phyloP scores from a whole-genome alignment of 2,113 vertebrate genomes.

The Pungitius pungitius region DNA sequence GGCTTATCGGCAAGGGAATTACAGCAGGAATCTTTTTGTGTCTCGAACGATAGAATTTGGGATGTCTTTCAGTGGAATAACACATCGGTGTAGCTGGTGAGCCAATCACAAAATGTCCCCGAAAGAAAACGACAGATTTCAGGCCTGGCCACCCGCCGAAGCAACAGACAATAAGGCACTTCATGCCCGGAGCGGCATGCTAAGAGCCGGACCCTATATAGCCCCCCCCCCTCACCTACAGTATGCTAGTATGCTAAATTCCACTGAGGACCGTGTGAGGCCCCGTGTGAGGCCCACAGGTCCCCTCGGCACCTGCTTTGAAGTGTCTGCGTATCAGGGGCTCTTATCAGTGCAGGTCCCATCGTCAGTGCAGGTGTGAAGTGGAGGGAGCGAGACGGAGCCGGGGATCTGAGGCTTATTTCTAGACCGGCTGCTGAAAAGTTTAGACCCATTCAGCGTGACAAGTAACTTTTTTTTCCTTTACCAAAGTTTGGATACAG shows the following conservation, averaged over 20 bases:
- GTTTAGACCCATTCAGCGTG: constrained; percentile 30
- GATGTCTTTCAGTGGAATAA: constrained; percentile 58
- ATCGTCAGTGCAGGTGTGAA: constrained; percentile 73
- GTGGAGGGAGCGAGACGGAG: not conserved
- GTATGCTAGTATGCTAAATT: constrained; percentile 53
- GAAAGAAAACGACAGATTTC: constrained; percentile 52
- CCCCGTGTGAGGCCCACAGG: constrained; percentile 36
- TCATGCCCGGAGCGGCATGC: constrained; percentile 54
- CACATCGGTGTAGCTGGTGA: constrained; percentile 56
- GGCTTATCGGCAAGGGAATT: constrained; percentile 62
- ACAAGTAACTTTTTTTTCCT: constrained; percentile 21
- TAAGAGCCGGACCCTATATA: constrained; percentile 22
- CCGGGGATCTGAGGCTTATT: constrained; percentile 6
- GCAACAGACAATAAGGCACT: constrained; percentile 68
- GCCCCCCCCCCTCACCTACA: constrained; percentile 38
- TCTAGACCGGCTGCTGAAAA: constrained; percentile 31
- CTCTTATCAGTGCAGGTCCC: constrained; percentile 53
- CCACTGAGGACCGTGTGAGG: constrained; percentile 22
- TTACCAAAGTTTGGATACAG: constrained; percentile 5
- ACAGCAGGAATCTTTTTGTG: constrained; percentile 48
- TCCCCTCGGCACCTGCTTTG: constrained; percentile 19
- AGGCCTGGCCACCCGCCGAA: constrained; percentile 59
- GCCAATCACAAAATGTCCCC: constrained; percentile 50
- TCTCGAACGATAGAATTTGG: constrained; percentile 46
- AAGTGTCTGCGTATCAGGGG: constrained; percentile 33